Evolutionary conservation across 2,888 invertebrate genomes (phyloP).

Genomic region (Dasypolia templi): DNA sequence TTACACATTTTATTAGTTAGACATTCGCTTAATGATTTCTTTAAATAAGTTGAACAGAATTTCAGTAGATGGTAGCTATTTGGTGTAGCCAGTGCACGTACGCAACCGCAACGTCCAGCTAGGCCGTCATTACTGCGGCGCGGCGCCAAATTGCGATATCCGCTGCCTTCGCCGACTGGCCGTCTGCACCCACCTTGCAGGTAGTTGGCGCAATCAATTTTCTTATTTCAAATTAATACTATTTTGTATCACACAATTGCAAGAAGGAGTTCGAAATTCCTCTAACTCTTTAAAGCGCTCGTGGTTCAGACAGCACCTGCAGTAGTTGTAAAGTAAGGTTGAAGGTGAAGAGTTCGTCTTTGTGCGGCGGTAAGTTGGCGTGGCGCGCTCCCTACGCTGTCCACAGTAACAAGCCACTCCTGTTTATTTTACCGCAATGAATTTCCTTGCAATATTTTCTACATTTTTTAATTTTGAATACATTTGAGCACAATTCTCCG

Average conservation of each 20-base stretch:
- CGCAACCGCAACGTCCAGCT: constrained; percentile 74
- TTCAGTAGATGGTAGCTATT: constrained; percentile 66
- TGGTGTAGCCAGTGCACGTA: constrained; percentile 82
- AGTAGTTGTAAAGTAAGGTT: constrained; percentile 33
- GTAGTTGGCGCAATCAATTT: constrained; percentile 61
- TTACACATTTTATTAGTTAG: constrained; percentile 14
- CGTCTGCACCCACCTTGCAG: constrained; percentile 55
- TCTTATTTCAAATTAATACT: constrained; percentile 56
- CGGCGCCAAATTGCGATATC: constrained; percentile 87
- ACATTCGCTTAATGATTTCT: constrained; percentile 38
- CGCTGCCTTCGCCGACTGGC: constrained; percentile 72
- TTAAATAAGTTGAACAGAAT: constrained; percentile 65
- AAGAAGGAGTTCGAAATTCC: constrained; percentile 10
- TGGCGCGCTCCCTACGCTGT: constrained; percentile 65
- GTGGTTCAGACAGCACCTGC: constrained; percentile 26
- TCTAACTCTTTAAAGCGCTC: constrained; percentile 6
- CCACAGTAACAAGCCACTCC: constrained; percentile 84
- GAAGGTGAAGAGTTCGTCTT: constrained; percentile 52
- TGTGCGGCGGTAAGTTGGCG: constrained; percentile 56
- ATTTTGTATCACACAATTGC: constrained; percentile 32
- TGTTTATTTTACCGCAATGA: constrained; percentile 90
- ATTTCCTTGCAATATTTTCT: constrained; percentile 88
- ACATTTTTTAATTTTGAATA: constrained; percentile 89
- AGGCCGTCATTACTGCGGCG: constrained; percentile 81
- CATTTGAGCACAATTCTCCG: constrained; percentile 89